phyloP scores from a whole-genome alignment of 2,113 vertebrate genomes.

The Morone saxatilis region DNA sequence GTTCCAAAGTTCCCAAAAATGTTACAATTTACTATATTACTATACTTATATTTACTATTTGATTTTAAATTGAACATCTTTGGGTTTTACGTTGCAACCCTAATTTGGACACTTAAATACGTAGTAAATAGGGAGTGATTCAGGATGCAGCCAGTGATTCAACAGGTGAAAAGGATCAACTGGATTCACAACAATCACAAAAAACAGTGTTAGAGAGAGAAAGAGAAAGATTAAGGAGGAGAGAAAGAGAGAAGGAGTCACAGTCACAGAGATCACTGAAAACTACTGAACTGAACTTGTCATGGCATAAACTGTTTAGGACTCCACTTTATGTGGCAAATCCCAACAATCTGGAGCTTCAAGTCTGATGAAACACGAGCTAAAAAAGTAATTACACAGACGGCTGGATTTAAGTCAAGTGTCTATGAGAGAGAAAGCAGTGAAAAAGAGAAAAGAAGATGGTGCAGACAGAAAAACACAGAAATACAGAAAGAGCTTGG shows the following conservation, averaged over 20 bases:
- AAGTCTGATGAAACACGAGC: slow-evolving; percentile 10
- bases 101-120: not conserved
- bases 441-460: not conserved
- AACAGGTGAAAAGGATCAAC: not conserved
- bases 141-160: not conserved
- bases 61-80: no score
- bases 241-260: accelerated
- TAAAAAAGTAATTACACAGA: slow-evolving; percentile 10
- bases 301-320: not conserved
- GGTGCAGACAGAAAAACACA: not conserved
- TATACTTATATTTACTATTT: no score
- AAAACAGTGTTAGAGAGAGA: not conserved
- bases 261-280: not conserved
- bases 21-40: no score
- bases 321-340: not conserved
- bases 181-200: not conserved
- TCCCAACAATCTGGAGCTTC: slow-evolving; percentile 33
- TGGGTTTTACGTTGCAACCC: not conserved
- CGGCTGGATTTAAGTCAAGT: not conserved
- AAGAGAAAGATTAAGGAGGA: no score
- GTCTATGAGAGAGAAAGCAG: not conserved
- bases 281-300: not conserved
- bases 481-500: slow-evolving; percentile 1
- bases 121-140: not conserved
- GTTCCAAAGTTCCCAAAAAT: no score